Evolutionary conservation across 2,797 vertebrate species (phyloP).

Genomic region (Epinephelus awoara): DNA sequence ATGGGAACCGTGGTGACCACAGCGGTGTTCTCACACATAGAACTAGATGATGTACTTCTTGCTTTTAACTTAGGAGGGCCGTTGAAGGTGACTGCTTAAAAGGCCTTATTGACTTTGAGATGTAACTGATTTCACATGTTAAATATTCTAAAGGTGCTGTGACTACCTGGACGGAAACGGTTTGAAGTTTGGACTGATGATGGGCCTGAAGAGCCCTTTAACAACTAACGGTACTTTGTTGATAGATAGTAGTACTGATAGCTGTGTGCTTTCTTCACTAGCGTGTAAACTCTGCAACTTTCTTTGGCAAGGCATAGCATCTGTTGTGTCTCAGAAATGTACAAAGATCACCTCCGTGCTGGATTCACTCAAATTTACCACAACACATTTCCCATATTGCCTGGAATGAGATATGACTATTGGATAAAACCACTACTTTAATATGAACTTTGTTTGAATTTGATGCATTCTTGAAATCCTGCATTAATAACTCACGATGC

Average conservation of each 20-base stretch:
- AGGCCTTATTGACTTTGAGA: conserved; percentile 58
- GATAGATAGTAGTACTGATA: conserved; percentile 56
- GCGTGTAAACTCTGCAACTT: conserved; percentile 50
- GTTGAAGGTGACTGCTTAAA: conserved; percentile 34
- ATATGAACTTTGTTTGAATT: conserved; percentile 59
- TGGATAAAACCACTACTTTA: conserved; percentile 82
- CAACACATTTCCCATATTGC: conserved; percentile 43
- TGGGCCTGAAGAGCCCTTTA: conserved; percentile 23
- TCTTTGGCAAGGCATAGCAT: conserved; percentile 10
- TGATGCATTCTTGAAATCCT: conserved; percentile 38
- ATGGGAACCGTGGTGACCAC: conserved; percentile 38
- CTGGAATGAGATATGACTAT: conserved; percentile 53
- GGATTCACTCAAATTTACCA: conserved; percentile 47
- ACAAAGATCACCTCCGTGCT: conserved; percentile 58
- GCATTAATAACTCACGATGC: conserved; percentile 16
- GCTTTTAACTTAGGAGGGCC: conserved; percentile 24
- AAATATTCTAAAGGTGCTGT: conserved; percentile 68
- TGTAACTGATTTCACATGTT: conserved; percentile 36
- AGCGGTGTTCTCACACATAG: conserved; percentile 46
- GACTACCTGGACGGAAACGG: conserved; percentile 41
- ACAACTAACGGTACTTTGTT: conserved; percentile 58
- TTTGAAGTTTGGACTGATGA: conserved; percentile 51
- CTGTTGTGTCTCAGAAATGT: conserved; percentile 51
- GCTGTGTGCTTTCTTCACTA: conserved; percentile 28
- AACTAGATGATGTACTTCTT: conserved; percentile 19